Base-by-base conservation (phyloP, 2,888 invertebrate genomes). In the Marasmarcha lunaedactyla region DNA sequence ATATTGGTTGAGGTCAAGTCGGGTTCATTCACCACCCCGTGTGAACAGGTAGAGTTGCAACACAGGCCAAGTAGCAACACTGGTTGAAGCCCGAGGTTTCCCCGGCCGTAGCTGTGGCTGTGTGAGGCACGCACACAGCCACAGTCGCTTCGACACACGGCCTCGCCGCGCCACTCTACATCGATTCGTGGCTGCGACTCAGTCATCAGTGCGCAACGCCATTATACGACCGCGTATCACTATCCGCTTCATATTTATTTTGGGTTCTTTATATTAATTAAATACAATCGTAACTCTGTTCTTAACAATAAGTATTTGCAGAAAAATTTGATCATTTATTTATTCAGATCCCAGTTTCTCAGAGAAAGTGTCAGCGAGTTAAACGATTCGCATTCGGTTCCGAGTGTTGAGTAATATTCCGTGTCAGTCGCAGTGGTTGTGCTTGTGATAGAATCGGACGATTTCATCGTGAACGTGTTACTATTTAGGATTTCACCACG, bases 161-260 rank as follows among this genome's bases (percentile, higher is more conserved):
- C 73, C 68, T 55, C 53, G 57, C 55, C 53, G 55, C 57, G 62
- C 63, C 67, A 69, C 68, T 70, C 69, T 76, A 73, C 81, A 81
- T 83, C 76, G 81, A 81, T 81, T 79, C 70, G 66, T 65, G 61
- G 71, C 67, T 68, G 68, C 65, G 57, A 45, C 63, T 71, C 83
- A 78, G 83, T 81, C 79, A 78, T 70, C 60, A 76, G 72, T 76
- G 81, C 81, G 81, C 81, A 81, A 72, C 81, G 79, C 77, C 53
- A 61, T 59, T 62, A 61, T 67, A 63, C 59, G 59, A 77, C 71
- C 77, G 77, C 78, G 74, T 63, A 59, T 49, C 57, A 39, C 42
- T 51, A 54, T 59, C 59, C 57, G 60, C 58, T 45, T 61, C 51
- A 60, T 68, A 73, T 73, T 68, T 66, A 66, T 74, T 76, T 77